Base-by-base conservation (phyloP, 2,113 vertebrate species). In the Hemichromis elongatus region DNA sequence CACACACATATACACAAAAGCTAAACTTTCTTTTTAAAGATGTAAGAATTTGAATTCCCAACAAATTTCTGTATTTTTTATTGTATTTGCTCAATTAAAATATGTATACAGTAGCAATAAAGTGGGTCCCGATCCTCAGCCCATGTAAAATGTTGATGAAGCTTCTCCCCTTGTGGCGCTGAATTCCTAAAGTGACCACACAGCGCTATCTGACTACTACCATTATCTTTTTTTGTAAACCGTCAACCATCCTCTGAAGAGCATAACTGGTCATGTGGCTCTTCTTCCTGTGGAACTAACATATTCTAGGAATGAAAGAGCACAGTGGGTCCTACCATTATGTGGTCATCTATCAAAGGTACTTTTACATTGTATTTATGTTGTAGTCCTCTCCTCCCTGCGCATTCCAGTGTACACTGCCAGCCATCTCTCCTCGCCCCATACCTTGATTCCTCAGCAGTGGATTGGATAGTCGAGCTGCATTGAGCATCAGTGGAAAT, bases 341-440 rank as follows among this genome's bases (percentile, higher is more conserved):
- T 21, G 21, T 16, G 12, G 19, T 82, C 53, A 19, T 83, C 66
- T 86, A 57, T 30, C 45, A 77, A 42, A 83, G 83, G 33, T 57
- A 79, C 40, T 59, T 30, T 2, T 55, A 77, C 68, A 66, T 82
- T 80, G 28, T 47, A 75, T 87, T 89, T 78, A 45, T 79, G 70
- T 83, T 82, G 14, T 33, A 9, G 37, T 84, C 30, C 11, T 3
- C n/a, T 85, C 84, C 79, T 89, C 80, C 73, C 40, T 56, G 28
- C 50, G 83, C 88, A 88, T 91, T 88, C 92, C 88, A 86, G 3
- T 57, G 63, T 81, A 13, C 4, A 10, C 61, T 82, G 82, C 86
- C 84, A 80, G 61, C 63, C 33, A 24, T 26, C 21, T 55, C 56
- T 35, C 19, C 80, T 82, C 13, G 19, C 26, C 40, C 18, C 77